Percentiles rank a stretch among this genome's conserved stretches.
Conservation (phyloP, 2,888 invertebrate species). For the Trachelus tabidus region DNA sequence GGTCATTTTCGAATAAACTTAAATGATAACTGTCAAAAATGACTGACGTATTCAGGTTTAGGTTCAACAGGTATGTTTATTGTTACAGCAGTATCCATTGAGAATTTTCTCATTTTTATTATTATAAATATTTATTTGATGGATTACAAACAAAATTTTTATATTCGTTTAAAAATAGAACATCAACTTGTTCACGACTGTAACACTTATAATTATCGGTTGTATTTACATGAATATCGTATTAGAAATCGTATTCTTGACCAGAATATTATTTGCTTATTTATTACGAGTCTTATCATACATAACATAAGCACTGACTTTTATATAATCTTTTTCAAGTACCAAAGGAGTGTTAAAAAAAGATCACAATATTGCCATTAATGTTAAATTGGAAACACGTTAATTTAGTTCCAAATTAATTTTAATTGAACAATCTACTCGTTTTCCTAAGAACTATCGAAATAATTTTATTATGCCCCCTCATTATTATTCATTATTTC, state of each 20-base stretch:
- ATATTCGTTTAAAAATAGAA: background rate
- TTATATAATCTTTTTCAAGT: background rate
- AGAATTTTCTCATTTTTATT: background rate
- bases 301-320: background rate
- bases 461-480: background rate
- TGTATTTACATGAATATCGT: background rate
- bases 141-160: background rate
- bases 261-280: background rate
- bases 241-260: background rate
- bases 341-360: background rate
- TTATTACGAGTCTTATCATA: background rate
- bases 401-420: background rate
- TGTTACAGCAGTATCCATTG: background rate
- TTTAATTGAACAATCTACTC: background rate
- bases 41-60: background rate
- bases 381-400: background rate
- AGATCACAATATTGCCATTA: background rate
- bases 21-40: background rate
- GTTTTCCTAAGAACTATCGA: background rate
- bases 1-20: too few species aligned
- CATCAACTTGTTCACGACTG: background rate
- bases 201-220: background rate
- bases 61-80: background rate
- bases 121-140: background rate
- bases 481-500: background rate